Evolutionary conservation across 2,113 vertebrate species (phyloP), one percentile per base, ranked within the genome.

Genomic region (Myotis lucifugus): DNA sequence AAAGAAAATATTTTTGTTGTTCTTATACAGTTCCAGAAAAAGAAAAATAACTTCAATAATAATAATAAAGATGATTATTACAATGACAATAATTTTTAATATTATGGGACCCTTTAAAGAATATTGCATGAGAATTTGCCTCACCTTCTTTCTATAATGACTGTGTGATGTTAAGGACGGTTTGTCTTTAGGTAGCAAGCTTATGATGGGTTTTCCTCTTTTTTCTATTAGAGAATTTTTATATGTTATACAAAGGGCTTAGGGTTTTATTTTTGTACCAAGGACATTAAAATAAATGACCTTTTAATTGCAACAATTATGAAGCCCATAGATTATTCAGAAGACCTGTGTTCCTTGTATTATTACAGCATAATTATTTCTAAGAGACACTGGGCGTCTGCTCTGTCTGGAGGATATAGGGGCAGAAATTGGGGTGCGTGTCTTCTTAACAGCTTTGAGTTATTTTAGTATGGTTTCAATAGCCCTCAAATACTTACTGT

Each of bases 381-480:
- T 76, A 17, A 25, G 64, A 34, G 52, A 76, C 42, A 14, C 34
- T 15, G 46, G 1, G 1, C 25, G 21, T 73, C 29, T 19, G 5
- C 54, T 52, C 6, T 9, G 15, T 46, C 9, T 52, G 0, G 8
- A 17, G n/a, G 7, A n/a, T 18, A 21, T 0, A 14, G 19, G 13
- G 27, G 3, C 50, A n/a, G 13, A 72, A 52, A 27, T 1, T 18
- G 11, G 25, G 17, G 5, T 72, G 2, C 6, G 0, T 11, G 19
- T n/a, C 8, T 34, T 48, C 70, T 52, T 40, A 21, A 64, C 0
- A 66, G 18, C 7, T 50, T 50, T 83, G 8, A 67, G 10, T 42
- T 21, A 48, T 46, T 37, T 37, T 59, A 23, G 13, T 2, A 79
- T 79, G 52, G 7, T 50, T 84, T 61, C 34, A 50, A 67, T 13